A percentile compares a stretch with the other conserved stretches of the same genome.
These are phyloP conservation scores for Nycteola revayana DNA, from an alignment of 2,888 invertebrate genomes.

Conservation along the genomic window DNA sequence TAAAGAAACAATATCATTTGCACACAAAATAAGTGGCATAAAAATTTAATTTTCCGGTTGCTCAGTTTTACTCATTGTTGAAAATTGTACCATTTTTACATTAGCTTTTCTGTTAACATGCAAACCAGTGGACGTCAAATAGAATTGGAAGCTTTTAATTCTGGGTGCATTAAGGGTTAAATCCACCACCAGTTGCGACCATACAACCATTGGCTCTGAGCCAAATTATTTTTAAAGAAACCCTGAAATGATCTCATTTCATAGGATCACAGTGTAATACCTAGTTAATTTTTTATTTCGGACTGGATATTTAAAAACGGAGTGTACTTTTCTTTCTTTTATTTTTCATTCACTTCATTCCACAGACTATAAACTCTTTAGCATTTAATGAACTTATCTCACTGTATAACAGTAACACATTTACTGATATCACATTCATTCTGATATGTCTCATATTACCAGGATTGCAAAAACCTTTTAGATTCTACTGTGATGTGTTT, in stretches of 20 bases:
- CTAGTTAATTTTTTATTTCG: constrained; percentile 29
- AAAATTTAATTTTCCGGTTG: constrained; percentile 1
- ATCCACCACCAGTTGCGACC: constrained; percentile 74
- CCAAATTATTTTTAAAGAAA: constrained; percentile 79
- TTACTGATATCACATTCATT: too few relatives aligned
- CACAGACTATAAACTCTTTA: too few relatives aligned
- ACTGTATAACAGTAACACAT: too few relatives aligned
- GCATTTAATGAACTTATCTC: too few relatives aligned
- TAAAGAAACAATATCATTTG: too few relatives aligned
- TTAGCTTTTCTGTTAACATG: constrained; percentile 31
- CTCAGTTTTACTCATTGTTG: constrained; percentile 17
- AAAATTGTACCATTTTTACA: constrained; percentile 12
- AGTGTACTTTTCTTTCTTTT: constrained; percentile 14
- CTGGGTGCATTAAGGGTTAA: constrained; percentile 57
- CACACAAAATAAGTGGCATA: too few relatives aligned
- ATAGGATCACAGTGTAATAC: constrained; percentile 33
- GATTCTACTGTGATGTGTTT: too few relatives aligned
- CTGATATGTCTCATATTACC: too few relatives aligned
- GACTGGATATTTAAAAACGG: constrained; percentile 24
- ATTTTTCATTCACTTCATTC: too few relatives aligned
- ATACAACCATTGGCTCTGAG: constrained; percentile 52
- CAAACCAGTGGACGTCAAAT: constrained; percentile 46
- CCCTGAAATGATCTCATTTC: constrained; percentile 59
- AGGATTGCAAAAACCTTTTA: too few relatives aligned
- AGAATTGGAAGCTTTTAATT: constrained; percentile 58